Percentiles rank a stretch among this genome's conserved stretches.
phyloP scores from a whole-genome alignment of 2,797 vertebrate species.

The Arnoldichthys spilopterus region DNA sequence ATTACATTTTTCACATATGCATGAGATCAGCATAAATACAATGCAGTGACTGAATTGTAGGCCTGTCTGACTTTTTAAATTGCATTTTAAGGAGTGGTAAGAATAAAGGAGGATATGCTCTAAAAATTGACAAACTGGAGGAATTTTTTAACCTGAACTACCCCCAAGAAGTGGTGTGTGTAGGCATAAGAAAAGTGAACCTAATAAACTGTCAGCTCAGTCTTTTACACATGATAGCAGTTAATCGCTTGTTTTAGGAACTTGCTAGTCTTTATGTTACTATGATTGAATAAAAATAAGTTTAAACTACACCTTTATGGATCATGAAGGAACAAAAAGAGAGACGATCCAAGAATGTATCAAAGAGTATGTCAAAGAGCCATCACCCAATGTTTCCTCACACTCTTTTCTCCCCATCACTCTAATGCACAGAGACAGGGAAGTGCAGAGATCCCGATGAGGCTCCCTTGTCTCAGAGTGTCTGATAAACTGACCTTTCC shows the following conservation, averaged over 20 bases:
- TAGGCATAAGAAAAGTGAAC: no score
- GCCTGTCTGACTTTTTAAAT: no score
- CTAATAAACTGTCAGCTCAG: neutral
- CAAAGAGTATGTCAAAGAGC: conserved; percentile 6
- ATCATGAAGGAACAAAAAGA: neutral
- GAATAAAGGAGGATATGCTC: no score
- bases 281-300: conserved; percentile 1
- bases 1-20: no score
- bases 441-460: conserved; percentile 38
- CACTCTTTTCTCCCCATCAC: conserved; percentile 6
- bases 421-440: conserved; percentile 46
- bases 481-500: conserved; percentile 46
- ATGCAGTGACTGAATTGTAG: no score
- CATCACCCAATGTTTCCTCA: neutral
- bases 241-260: neutral
- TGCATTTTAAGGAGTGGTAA: no score
- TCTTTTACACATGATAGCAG: neutral
- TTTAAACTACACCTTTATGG: neutral
- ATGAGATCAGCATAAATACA: no score
- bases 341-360: neutral
- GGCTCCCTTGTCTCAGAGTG: neutral
- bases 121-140: no score
- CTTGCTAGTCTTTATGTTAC: neutral
- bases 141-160: no score
- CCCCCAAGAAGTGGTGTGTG: no score